Conservation (phyloP, 2,113 vertebrate species). For the Corydoras sp. region DNA sequence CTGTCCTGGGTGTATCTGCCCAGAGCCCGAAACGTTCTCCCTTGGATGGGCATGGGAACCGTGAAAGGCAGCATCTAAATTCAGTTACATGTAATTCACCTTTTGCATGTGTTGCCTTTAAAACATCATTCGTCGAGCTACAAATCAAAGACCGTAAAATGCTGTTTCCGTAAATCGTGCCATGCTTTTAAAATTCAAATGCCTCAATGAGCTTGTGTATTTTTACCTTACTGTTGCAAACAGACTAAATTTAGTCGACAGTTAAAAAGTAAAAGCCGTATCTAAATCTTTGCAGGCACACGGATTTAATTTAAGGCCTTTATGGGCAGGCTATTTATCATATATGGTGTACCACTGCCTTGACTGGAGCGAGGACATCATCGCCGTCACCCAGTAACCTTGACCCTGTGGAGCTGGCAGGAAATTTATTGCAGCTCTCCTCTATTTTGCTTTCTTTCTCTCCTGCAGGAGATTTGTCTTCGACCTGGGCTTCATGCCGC, state of each 20-base stretch:
- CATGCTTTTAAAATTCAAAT: too few relatives aligned
- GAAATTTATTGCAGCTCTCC: constrained; percentile 27
- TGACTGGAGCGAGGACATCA: constrained; percentile 7
- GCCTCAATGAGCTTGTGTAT: too few relatives aligned
- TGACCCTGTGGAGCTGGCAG: constrained; percentile 20
- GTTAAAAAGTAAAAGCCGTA: neutral
- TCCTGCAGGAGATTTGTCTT: neutral
- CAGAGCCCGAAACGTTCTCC: too few relatives aligned
- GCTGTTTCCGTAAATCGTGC: too few relatives aligned
- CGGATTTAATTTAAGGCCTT: constrained; percentile 20
- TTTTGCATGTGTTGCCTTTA: too few relatives aligned
- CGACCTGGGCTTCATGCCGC: neutral
- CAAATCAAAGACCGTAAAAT: too few relatives aligned
- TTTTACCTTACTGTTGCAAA: neutral
- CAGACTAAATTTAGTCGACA: neutral
- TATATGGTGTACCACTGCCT: constrained; percentile 4
- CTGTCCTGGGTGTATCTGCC: too few relatives aligned
- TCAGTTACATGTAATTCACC: too few relatives aligned
- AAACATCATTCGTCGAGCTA: too few relatives aligned
- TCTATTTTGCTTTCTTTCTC: neutral
- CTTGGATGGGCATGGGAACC: too few relatives aligned
- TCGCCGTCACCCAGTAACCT: constrained; percentile 25
- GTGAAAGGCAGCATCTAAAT: too few relatives aligned
- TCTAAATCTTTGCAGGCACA: neutral
- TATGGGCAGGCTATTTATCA: constrained; percentile 17